Evolutionary conservation across 2,113 vertebrate genomes (phyloP).

Genomic region (Puma concolor): DNA sequence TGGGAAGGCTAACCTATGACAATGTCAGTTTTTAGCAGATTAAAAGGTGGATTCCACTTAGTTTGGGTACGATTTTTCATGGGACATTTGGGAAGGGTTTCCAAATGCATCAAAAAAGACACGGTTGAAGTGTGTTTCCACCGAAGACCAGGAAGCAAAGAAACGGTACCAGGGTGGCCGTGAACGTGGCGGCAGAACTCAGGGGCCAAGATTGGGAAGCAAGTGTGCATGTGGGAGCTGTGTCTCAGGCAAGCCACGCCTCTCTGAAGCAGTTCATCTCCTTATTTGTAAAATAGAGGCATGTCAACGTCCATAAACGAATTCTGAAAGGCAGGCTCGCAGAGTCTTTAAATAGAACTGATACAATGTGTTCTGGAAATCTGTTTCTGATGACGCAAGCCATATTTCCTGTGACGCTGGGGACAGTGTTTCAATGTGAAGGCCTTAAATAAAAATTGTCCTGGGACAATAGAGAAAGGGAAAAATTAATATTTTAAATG

Average conservation of each 20-base stretch:
- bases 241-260: rapidly evolving
- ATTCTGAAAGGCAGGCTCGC: rapidly evolving
- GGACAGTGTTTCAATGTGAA: neutral
- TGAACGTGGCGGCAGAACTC: too few relatives aligned
- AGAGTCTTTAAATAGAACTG: neutral
- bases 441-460: neutral
- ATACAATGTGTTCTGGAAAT: neutral
- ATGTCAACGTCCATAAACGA: rapidly evolving
- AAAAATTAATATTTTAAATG: neutral
- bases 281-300: too few relatives aligned
- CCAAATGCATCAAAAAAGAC: neutral
- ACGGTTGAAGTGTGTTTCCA: neutral
- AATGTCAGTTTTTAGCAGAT: neutral
- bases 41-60: neutral
- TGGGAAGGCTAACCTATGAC: too few relatives aligned
- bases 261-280: rapidly evolving
- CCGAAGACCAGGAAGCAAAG: neutral
- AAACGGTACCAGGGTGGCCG: rapidly evolving
- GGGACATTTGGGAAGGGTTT: neutral
- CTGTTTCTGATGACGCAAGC: neutral
- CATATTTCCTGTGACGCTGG: too few relatives aligned
- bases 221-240: rapidly evolving
- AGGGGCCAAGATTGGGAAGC: neutral
- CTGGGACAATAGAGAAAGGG: neutral
- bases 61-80: neutral